Evolutionary conservation across 2,888 invertebrate genomes (phyloP).

Genomic region (Cryptocheilus praepositus): DNA sequence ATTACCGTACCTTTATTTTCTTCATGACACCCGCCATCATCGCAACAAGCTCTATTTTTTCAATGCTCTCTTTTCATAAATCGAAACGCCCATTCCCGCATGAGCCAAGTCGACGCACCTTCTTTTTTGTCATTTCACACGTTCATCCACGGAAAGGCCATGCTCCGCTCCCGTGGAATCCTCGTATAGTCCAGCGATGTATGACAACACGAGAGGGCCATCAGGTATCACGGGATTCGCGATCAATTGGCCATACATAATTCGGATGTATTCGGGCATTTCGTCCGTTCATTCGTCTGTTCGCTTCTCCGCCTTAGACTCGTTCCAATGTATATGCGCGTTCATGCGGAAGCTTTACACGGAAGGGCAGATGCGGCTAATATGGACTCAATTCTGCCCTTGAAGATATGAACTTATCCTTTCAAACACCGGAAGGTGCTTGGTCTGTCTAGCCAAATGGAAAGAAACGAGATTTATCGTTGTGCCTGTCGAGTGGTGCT

Average conservation of each 20-base stretch:
- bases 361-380: slow-evolving; percentile 72
- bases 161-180: slow-evolving; percentile 1
- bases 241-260: slow-evolving; percentile 74
- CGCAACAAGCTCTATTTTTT: too few relatives aligned
- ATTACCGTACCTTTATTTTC: too few relatives aligned
- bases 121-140: background rate
- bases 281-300: slow-evolving; percentile 52
- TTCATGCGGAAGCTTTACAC: slow-evolving; percentile 67
- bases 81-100: too few relatives aligned
- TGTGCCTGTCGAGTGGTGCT: too few relatives aligned
- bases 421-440: slow-evolving; percentile 49
- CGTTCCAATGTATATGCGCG: slow-evolving; percentile 56
- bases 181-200: slow-evolving; percentile 47
- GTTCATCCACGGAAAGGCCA: background rate
- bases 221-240: slow-evolving; percentile 63
- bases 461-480: slow-evolving; percentile 67
- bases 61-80: too few relatives aligned
- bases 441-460: slow-evolving; percentile 54
- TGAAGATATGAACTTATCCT: slow-evolving; percentile 70
- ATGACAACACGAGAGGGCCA: slow-evolving; percentile 70
- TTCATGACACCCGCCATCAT: too few relatives aligned
- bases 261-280: slow-evolving; percentile 60
- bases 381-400: slow-evolving; percentile 70
- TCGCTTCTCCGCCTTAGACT: slow-evolving; percentile 48
- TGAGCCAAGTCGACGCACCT: too few relatives aligned